phyloP scores from a whole-genome alignment of 2,888 invertebrate species.

The Phymatocera aterrima region DNA sequence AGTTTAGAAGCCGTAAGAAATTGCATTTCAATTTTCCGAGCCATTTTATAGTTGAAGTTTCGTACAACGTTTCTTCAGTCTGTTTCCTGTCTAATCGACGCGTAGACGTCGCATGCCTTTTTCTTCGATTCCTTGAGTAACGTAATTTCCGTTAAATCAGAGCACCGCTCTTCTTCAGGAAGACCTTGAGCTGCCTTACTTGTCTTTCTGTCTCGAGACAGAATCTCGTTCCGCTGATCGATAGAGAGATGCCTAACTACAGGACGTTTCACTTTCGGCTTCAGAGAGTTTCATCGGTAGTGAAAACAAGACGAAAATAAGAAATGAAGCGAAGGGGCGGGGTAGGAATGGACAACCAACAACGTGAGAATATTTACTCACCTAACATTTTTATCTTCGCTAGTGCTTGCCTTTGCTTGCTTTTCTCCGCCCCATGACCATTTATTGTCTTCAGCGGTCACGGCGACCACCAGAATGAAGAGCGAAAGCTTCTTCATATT shows the following conservation, averaged over 20 bases:
- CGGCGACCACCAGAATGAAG: slow-evolving; percentile 48
- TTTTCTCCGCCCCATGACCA: slow-evolving; percentile 74
- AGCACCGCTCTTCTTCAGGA: neutral
- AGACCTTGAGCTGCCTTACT: slow-evolving; percentile 1
- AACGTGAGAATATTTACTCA: slow-evolving; percentile 50
- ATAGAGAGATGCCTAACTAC: slow-evolving; percentile 1
- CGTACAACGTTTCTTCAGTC: slow-evolving; percentile 7
- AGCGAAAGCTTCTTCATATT: slow-evolving; percentile 44
- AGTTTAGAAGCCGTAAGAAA: slow-evolving; percentile 37
- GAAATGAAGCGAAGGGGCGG: neutral
- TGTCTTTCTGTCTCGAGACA: slow-evolving; percentile 10
- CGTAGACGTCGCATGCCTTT: slow-evolving; percentile 15
- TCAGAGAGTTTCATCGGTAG: neutral
- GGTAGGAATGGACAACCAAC: slow-evolving; percentile 31
- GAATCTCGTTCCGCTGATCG: slow-evolving; percentile 11
- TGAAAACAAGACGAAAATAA: neutral
- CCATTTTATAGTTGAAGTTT: slow-evolving; percentile 14
- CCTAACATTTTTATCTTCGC: slow-evolving; percentile 53
- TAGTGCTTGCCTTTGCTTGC: slow-evolving; percentile 48
- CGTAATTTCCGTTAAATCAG: slow-evolving; percentile 27
- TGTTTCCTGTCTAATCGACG: slow-evolving; percentile 39
- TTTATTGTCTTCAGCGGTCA: slow-evolving; percentile 68
- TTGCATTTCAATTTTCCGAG: slow-evolving; percentile 35
- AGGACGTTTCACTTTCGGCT: neutral
- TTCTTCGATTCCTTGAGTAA: slow-evolving; percentile 24